A percentile compares a stretch with the other conserved stretches of the same genome.
Evolutionary conservation across 2,797 vertebrate species (phyloP).

Genomic region (Vespertilio murinus): DNA sequence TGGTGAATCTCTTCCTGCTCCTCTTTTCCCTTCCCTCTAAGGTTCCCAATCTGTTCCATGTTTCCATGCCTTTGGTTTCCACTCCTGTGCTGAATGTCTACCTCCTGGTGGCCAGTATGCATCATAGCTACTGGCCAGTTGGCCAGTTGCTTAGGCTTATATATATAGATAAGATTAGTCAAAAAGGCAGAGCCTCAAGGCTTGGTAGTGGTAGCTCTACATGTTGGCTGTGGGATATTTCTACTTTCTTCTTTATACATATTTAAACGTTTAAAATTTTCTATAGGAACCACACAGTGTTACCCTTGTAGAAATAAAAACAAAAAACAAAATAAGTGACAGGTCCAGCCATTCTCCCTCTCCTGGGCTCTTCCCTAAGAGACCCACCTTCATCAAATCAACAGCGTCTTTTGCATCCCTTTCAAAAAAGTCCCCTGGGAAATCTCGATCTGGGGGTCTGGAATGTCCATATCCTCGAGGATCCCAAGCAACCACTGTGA

Average conservation of each 20-base stretch:
- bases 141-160: too few species aligned
- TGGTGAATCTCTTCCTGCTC: too few species aligned
- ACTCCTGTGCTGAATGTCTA: too few species aligned
- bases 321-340: background rate
- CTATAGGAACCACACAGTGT: background rate
- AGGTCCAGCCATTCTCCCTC: background rate
- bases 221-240: background rate
- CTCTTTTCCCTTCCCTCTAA: too few species aligned
- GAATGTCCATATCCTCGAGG: slow-evolving; percentile 93
- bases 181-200: background rate
- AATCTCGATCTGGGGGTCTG: slow-evolving; percentile 91
- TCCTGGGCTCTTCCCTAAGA: background rate
- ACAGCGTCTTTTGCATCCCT: slow-evolving; percentile 93
- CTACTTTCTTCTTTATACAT: background rate
- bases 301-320: background rate
- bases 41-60: too few species aligned
- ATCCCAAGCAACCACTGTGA: slow-evolving; percentile 92
- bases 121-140: too few species aligned
- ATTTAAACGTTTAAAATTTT: background rate
- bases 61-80: too few species aligned
- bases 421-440: slow-evolving; percentile 92
- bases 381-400: slow-evolving; percentile 92
- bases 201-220: background rate
- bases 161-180: background rate
- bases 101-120: too few species aligned